These are phyloP conservation scores for Nasua narica DNA, from an alignment of 2,797 vertebrate genomes.

Conservation along the genomic window DNA sequence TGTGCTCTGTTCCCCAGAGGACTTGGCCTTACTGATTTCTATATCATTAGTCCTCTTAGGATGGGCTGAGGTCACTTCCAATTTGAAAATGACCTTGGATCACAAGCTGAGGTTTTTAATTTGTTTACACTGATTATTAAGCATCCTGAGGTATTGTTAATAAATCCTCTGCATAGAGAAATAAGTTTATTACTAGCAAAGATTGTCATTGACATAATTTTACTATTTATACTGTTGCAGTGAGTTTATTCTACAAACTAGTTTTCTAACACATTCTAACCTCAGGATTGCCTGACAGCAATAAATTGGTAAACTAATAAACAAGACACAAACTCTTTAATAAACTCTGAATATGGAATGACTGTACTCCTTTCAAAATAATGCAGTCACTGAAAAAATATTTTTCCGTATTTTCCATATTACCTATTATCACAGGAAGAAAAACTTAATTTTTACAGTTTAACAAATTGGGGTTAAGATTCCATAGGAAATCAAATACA, in stretches of 20 bases:
- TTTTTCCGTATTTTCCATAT: conserved; percentile 22
- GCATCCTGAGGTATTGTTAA: conserved; percentile 71
- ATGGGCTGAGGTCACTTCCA: conserved; percentile 64
- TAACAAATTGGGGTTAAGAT: conserved; percentile 12
- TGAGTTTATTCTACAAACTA: conserved; percentile 43
- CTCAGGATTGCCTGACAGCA: background rate
- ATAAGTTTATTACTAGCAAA: conserved; percentile 62
- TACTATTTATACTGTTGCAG: background rate
- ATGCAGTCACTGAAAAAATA: conserved; percentile 5
- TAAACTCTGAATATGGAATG: background rate
- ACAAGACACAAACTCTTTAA: background rate
- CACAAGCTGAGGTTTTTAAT: conserved; percentile 76
- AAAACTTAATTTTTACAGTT: conserved; percentile 34
- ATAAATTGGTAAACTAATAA: conserved; percentile 8
- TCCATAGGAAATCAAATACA: background rate
- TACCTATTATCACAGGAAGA: background rate
- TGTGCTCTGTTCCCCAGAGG: conserved; percentile 43
- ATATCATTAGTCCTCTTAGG: conserved; percentile 65
- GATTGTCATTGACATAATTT: background rate
- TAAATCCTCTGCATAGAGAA: conserved; percentile 64
- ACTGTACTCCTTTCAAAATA: conserved; percentile 30
- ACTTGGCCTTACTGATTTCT: conserved; percentile 57
- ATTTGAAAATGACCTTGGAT: conserved; percentile 80
- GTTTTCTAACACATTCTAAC: conserved; percentile 28
- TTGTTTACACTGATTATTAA: conserved; percentile 79